Conservation (phyloP, 2,888 invertebrate genomes). For the Conomelus anceps region DNA sequence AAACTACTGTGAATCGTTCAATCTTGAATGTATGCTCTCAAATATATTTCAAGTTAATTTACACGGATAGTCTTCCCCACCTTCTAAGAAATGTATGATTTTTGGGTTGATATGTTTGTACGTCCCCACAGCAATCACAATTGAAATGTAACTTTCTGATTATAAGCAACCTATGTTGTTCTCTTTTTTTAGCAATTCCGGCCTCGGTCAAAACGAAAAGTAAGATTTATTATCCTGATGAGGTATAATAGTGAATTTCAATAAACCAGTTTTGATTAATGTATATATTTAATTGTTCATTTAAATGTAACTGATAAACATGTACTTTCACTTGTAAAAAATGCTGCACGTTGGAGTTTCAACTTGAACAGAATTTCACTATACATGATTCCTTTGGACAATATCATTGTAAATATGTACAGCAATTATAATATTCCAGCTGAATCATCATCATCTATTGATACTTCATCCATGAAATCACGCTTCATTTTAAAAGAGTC, state of each 20-base stretch:
- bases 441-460: background rate
- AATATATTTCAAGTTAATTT: too few species aligned
- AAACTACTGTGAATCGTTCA: too few species aligned
- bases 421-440: slow-evolving; percentile 7
- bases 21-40: too few species aligned
- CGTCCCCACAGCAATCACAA: background rate
- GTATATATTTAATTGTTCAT: background rate
- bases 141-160: background rate
- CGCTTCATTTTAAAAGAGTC: background rate
- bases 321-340: background rate
- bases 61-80: too few species aligned
- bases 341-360: background rate
- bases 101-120: background rate
- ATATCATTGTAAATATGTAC: slow-evolving; percentile 8
- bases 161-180: background rate
- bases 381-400: background rate
- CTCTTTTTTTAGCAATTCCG: slow-evolving; percentile 9
- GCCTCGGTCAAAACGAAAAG: background rate
- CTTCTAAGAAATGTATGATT: background rate
- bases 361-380: background rate
- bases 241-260: background rate
- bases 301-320: background rate
- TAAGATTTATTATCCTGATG: background rate
- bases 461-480: background rate
- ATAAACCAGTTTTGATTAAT: background rate